Evolutionary conservation across 2,797 vertebrate genomes (phyloP).

Genomic region (Arnoldichthys spilopterus): DNA sequence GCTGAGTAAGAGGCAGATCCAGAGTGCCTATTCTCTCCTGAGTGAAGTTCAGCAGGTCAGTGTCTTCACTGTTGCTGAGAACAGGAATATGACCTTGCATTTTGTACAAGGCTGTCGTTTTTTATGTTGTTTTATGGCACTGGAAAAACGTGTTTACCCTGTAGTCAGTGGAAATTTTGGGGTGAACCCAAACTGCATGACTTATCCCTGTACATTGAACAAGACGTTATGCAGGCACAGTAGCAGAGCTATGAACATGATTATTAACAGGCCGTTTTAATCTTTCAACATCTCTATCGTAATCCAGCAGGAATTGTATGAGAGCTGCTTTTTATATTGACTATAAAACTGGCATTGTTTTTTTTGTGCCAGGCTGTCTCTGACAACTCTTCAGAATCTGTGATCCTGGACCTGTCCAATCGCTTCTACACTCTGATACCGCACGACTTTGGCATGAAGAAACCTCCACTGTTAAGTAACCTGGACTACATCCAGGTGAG

Average conservation of each 20-base stretch:
- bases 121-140: background rate
- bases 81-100: background rate
- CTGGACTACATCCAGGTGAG: slow-evolving; percentile 93
- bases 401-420: slow-evolving; percentile 95
- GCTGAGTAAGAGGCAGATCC: slow-evolving; percentile 97
- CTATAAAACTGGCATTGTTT: background rate
- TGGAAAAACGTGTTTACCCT: background rate
- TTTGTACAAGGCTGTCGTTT: background rate
- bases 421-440: slow-evolving; percentile 98
- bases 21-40: slow-evolving; percentile 94
- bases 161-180: background rate
- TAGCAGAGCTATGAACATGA: no score
- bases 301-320: background rate
- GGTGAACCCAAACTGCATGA: background rate
- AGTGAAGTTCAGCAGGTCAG: slow-evolving; percentile 95
- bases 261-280: no score
- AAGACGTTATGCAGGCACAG: no score
- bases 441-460: slow-evolving; percentile 99
- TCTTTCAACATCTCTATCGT: background rate
- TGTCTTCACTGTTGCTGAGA: slow-evolving; percentile 4
- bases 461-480: slow-evolving; percentile 91
- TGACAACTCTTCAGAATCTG: slow-evolving; percentile 81
- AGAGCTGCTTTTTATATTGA: background rate
- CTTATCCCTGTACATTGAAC: no score
- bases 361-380: slow-evolving; percentile 83